Base-by-base conservation (phyloP, 64 coral and sea anemone species). In the Trachythela sp. region DNA sequence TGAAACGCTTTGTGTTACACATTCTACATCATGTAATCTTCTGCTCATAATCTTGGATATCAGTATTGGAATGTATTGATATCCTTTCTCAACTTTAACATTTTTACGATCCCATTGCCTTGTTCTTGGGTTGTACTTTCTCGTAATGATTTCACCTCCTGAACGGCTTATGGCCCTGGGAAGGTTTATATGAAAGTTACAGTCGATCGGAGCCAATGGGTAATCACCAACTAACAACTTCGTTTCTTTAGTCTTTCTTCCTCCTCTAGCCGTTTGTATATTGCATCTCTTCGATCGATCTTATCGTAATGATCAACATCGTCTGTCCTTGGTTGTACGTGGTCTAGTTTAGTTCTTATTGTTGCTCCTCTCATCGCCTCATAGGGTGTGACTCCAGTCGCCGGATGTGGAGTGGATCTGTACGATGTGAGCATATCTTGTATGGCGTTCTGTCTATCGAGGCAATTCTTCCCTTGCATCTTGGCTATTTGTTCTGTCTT, bases 401-500 rank as follows among this genome's bases (percentile, higher is more conserved):
- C 88, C 80, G 88, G 92, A 45, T 89, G 88, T 2, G 64, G 84
- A 86, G 92, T 90, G 54, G 54, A 91, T 88, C 89, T 90, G 89
- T 85, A 94, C 36, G 92, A 75, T 13, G 54, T 88, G 2, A 94
- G 85, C 89, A 91, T 94, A 39, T 88, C 77, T 6, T 91, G 51
- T 34, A 88, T 70, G 24, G 88, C 60, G 36, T 93, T 49, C 34
- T 27, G 83, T 17, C 88, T 85, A 31, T 88, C 88, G n/a, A 51
- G 39, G 35, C 17, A n/a, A 36, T 90, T 34, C 70, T 90, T 93
- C 13, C 92, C 88, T 83, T 90, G 60, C 30, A 93, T 83, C n/a
- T 36, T 50, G 18, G 88, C 88, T 41, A 93, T 93, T 77, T 37
- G 88, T 34, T 94, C 85, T 8, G 92, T 94, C 58, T 94, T 94